These are phyloP conservation scores for Caenorhabditis brenneri DNA, from an alignment of 1,140 invertebrate genomes.

Conservation along the genomic window DNA sequence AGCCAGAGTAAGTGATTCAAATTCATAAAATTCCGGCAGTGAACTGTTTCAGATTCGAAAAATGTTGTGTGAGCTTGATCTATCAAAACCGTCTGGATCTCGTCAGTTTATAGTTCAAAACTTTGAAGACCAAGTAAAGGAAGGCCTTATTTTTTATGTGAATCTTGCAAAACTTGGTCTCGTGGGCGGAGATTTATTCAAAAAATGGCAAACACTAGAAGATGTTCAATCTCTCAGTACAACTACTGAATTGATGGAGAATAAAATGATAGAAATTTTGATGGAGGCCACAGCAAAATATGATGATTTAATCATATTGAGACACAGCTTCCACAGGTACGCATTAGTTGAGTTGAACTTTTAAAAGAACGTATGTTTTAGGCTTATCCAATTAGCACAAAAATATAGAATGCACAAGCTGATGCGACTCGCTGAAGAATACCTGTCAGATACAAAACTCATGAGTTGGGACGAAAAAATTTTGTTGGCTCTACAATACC, in stretches of 20 bases:
- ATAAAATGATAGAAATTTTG: neutral
- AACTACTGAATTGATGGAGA: neutral
- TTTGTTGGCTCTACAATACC: conserved; percentile 12
- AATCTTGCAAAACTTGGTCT: neutral
- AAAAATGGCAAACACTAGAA: conserved; percentile 14
- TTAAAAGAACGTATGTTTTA: neutral
- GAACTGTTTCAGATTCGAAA: conserved; percentile 19
- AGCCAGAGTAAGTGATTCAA: neutral
- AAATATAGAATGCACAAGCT: conserved; percentile 16
- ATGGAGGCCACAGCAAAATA: conserved; percentile 12
- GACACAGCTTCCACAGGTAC: conserved; percentile 5
- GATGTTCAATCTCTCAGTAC: neutral
- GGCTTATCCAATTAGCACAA: neutral
- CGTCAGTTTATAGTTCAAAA: conserved; percentile 27
- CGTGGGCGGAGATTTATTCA: neutral
- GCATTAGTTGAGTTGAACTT: neutral
- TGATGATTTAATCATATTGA: neutral
- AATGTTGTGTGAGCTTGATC: neutral
- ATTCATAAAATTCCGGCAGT: neutral
- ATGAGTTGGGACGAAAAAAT: conserved; percentile 27
- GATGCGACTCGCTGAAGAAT: neutral
- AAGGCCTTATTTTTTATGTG: neutral
- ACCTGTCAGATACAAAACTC: neutral
- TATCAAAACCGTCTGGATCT: conserved; percentile 5
- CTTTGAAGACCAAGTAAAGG: conserved; percentile 1